Evolutionary conservation across 2,888 invertebrate genomes (phyloP).

Genomic region (Hypselothyrea guttata): DNA sequence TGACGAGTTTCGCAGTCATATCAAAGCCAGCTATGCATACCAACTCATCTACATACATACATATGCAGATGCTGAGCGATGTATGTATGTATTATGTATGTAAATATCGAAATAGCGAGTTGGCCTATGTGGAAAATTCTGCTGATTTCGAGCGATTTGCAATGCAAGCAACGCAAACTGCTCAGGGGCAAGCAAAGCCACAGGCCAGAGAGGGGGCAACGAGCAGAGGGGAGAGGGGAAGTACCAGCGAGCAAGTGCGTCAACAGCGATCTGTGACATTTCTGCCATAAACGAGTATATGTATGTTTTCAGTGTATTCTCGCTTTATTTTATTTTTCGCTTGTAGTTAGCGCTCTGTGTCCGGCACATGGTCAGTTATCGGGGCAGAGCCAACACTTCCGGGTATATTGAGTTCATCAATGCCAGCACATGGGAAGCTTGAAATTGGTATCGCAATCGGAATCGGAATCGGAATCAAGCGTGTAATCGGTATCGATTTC

Average conservation of each 20-base stretch:
- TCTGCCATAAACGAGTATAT: neutral
- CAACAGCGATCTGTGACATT: slow-evolving; percentile 26
- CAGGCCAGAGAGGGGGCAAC: neutral
- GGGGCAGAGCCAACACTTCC: slow-evolving; percentile 46
- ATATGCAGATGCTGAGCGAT: slow-evolving; percentile 7
- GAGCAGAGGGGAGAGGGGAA: neutral
- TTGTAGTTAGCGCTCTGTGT: slow-evolving; percentile 8
- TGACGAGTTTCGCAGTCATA: no score
- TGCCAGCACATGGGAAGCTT: slow-evolving; percentile 10
- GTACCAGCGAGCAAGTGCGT: slow-evolving; percentile 29
- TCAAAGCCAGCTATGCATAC: no score
- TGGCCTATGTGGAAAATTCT: slow-evolving; percentile 5
- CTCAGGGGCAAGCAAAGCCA: slow-evolving; percentile 44
- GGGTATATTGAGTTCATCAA: slow-evolving; percentile 31
- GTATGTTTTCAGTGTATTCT: slow-evolving; percentile 3
- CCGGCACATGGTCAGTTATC: slow-evolving; percentile 47
- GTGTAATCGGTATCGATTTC: neutral
- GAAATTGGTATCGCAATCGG: neutral
- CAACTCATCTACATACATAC: no score
- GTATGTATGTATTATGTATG: slow-evolving; percentile 8
- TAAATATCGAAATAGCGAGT: slow-evolving; percentile 3
- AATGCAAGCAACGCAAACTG: slow-evolving; percentile 32
- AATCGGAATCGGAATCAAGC: neutral
- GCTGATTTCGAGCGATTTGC: slow-evolving; percentile 36
- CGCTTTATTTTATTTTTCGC: slow-evolving; percentile 5